Base-by-base conservation (phyloP, 2,797 vertebrate species). In the Notoglanidium macrostoma region DNA sequence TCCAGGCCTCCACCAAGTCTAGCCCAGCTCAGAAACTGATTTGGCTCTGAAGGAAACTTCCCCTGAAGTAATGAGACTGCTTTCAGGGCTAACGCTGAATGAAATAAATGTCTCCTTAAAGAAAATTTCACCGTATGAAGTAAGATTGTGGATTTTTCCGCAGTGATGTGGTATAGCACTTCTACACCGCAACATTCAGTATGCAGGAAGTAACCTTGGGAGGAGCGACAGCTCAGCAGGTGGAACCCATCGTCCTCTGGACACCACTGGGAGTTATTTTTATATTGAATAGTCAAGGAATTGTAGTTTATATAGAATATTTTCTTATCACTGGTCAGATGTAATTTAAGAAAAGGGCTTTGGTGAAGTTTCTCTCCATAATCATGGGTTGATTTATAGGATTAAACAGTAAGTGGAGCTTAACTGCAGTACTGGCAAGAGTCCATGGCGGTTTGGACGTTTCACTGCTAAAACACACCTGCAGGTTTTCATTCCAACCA, bases 11-110 rank as follows among this genome's bases (percentile, higher is more conserved):
- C 51, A 73, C 59, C 44, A 32, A 74, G 44, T 57, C 68, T 72
- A 87, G 68, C 54, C 74, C 59, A 74, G 68, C 73, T 77, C 32
- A 29, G 54, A 83, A 49, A 67, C n/a, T 23, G 63, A 44, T 15
- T 81, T 63, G 57, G 57, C 78, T 80, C 5, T 21, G 17, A 55
- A 3, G 10, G 1, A 44, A 80, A 14, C 77, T 15, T 80, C 32
- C 55, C 15, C 9, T n/a, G 76, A 78, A 57, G 57, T 57, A 77
- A 54, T 32, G 51, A 78, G 51, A 55, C 19, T 23, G 54, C 55
- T 14, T 80, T 80, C 55, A 76, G 73, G 46, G 14, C 73, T 29
- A 51, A 29, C 73, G 23, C 40, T 81, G 14, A 63, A 17, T 46
- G 15, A 29, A 82, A 63, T 63, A 63, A 63, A 26, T 63, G 78